phyloP scores from a whole-genome alignment of 1,140 invertebrate genomes.

The Meloidogyne hapla region DNA sequence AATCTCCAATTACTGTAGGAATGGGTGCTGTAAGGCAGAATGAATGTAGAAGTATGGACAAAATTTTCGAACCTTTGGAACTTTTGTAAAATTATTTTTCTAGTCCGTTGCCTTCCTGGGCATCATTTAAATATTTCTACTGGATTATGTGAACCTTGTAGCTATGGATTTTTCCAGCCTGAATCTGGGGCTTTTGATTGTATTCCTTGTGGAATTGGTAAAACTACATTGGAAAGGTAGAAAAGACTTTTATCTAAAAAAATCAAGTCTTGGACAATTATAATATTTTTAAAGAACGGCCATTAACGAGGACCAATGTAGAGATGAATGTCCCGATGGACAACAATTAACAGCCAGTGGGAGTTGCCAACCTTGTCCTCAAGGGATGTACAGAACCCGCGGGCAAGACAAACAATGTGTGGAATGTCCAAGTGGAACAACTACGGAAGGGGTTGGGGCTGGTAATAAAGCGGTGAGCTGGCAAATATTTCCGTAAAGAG shows the following conservation, averaged over 20 bases:
- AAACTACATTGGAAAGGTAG: conserved; percentile 79
- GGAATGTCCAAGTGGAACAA: conserved; percentile 81
- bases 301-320: conserved; percentile 76
- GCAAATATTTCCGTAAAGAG: neutral
- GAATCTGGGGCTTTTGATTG: conserved; percentile 86
- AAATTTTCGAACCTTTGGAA: neutral
- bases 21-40: conserved; percentile 52
- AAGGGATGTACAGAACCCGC: conserved; percentile 83
- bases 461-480: conserved; percentile 72
- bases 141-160: conserved; percentile 82
- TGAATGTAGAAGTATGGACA: conserved; percentile 78
- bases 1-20: conserved; percentile 27
- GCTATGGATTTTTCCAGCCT: conserved; percentile 88
- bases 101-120: conserved; percentile 64
- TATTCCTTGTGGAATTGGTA: conserved; percentile 81
- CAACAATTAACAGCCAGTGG: conserved; percentile 75
- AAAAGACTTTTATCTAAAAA: too few species aligned
- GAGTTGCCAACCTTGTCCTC: conserved; percentile 84
- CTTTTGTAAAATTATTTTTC: conserved; percentile 39
- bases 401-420: conserved; percentile 83
- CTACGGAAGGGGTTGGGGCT: conserved; percentile 80
- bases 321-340: conserved; percentile 65
- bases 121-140: conserved; percentile 66
- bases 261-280: too few species aligned
- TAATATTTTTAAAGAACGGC: conserved; percentile 64